Percentiles rank a stretch among this genome's conserved stretches.
Evolutionary conservation across 1,140 invertebrate species (phyloP).

Genomic region (Nylanderia fulva): DNA sequence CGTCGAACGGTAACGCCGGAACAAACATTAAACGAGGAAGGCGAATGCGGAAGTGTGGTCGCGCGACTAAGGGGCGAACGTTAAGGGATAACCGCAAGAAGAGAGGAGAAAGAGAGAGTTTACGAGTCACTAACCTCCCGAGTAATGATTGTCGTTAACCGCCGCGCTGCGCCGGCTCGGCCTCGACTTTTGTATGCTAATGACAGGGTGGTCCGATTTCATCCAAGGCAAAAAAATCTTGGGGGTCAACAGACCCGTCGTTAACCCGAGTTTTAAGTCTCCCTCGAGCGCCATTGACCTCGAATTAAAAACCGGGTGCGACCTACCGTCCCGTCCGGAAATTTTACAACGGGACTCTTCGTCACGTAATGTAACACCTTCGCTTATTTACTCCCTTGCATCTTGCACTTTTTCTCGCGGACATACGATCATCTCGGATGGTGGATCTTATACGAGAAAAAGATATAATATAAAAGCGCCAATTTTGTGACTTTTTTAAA

Average conservation of each 20-base stretch:
- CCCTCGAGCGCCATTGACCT: constrained; percentile 75
- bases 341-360: constrained; percentile 55
- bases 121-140: constrained; percentile 68
- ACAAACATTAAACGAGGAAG: constrained; percentile 69
- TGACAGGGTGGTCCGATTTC: constrained; percentile 80
- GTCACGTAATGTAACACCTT: constrained; percentile 33
- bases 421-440: not conserved
- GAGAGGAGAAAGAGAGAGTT: constrained; percentile 56
- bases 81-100: constrained; percentile 67
- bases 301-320: constrained; percentile 70
- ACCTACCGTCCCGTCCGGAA: constrained; percentile 59
- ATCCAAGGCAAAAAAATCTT: constrained; percentile 72
- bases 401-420: constrained; percentile 3
- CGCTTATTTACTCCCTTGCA: constrained; percentile 14
- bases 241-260: constrained; percentile 72
- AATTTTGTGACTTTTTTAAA: not conserved
- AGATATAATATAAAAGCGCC: not conserved
- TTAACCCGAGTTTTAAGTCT: constrained; percentile 73
- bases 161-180: constrained; percentile 56
- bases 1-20: constrained; percentile 53
- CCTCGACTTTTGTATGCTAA: constrained; percentile 77
- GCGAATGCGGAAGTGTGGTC: constrained; percentile 71
- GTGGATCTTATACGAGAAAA: constrained; percentile 25
- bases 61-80: constrained; percentile 60
- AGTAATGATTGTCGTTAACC: constrained; percentile 81